These are phyloP conservation scores for Dipodomys stephensi DNA, from an alignment of 2,113 vertebrate genomes.

Conservation along the genomic window DNA sequence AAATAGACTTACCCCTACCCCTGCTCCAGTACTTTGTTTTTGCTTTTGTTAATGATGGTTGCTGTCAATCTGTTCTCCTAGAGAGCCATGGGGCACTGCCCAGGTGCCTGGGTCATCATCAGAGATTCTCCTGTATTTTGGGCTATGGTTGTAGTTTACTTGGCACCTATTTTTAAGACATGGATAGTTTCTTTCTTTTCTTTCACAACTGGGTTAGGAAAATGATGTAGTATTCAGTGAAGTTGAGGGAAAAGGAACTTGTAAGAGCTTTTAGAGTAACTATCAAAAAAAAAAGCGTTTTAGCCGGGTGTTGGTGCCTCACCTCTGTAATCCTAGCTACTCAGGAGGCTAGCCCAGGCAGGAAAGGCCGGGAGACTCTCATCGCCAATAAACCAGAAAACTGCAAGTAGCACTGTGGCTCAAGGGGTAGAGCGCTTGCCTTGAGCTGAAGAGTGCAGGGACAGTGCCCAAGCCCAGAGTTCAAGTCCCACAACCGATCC, in stretches of 20 bases:
- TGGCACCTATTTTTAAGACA: not conserved
- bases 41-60: not conserved
- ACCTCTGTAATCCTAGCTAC: no score
- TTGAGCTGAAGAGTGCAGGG: no score
- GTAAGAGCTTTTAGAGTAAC: not conserved
- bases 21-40: not conserved
- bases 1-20: not conserved
- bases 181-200: not conserved
- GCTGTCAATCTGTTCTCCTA: not conserved
- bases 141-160: not conserved
- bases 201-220: not conserved
- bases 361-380: no score
- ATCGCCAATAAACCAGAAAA: no score
- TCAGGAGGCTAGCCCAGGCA: no score
- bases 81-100: not conserved
- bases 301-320: no score
- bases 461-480: no score
- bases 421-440: no score
- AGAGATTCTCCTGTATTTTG: not conserved
- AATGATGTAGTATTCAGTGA: not conserved
- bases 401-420: no score
- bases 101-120: not conserved
- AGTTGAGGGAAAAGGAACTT: not conserved
- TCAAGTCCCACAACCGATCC: no score
- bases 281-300: not conserved